Evolutionary conservation across 2,888 invertebrate species (phyloP).

Genomic region (Leptopilina syphax): DNA sequence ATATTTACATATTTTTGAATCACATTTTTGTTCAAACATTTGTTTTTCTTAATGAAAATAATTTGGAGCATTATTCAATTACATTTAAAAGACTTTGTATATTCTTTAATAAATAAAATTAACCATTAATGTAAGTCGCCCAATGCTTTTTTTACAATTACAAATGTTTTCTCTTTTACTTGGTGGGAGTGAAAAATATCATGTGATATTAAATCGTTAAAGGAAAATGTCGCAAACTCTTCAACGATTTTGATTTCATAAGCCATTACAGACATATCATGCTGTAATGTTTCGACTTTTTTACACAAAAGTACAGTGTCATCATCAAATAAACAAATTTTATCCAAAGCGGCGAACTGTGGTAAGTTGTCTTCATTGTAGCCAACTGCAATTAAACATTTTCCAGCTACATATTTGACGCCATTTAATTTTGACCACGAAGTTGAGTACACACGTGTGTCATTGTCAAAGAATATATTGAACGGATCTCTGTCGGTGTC

Average conservation of each 20-base stretch:
- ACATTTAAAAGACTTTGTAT: too few species aligned
- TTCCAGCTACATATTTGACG: background rate
- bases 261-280: slow-evolving; percentile 28
- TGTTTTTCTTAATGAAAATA: too few species aligned
- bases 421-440: slow-evolving; percentile 29
- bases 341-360: slow-evolving; percentile 14
- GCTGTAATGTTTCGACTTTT: background rate
- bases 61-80: too few species aligned
- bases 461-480: background rate
- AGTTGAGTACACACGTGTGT: background rate
- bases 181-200: background rate
- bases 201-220: background rate
- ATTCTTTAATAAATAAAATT: too few species aligned
- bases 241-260: slow-evolving; percentile 16
- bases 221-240: background rate
- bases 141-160: background rate
- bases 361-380: slow-evolving; percentile 19
- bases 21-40: too few species aligned
- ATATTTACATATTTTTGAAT: too few species aligned
- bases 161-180: background rate
- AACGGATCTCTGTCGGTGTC: background rate
- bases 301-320: slow-evolving; percentile 27
- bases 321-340: background rate
- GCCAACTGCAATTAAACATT: slow-evolving; percentile 32
- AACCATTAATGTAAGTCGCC: background rate